Evolutionary conservation across 1,140 invertebrate species (phyloP), one percentile per base, ranked within the genome.

Genomic region (Drosophila sucinea): DNA sequence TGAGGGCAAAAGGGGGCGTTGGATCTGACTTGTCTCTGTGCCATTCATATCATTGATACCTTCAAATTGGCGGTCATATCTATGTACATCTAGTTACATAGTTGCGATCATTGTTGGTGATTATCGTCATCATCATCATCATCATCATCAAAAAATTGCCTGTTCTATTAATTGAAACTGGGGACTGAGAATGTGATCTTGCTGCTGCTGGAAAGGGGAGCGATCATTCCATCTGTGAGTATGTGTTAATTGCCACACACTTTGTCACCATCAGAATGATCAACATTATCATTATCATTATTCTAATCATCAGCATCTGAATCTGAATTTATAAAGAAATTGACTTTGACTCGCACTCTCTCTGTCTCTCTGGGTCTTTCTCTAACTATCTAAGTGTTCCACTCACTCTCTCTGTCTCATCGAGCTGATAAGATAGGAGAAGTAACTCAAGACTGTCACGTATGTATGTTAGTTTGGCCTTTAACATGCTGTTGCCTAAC

Each of bases 161-260:
- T 54, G 30, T 70, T 67, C 63, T 63, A 70, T 72, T 71, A 76
- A 79, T 67, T 69, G 73, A 77, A 69, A 69, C 64, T 61, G 11
- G 6, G 35, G 40, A 70, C 57, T 60, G 66, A 55, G 55, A 68
- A 67, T 38, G 58, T 17, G 41, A 58, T 8, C 29, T 41, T 8
- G 8, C 7, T 17, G n/a, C 11, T 25, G 17, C 17, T 60, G 30
- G 7, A 64, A 60, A 64, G 65, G 57, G 32, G 40, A 65, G 68
- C 55, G 64, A 61, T 61, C 11, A 38, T 38, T 7, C 44, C 38
- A 32, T 71, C 64, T 65, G 68, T 61, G 70, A 78, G 72, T 81
- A 78, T 75, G 81, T 64, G 78, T 64, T 75, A 85, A 81, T 86
- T 79, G 73, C 82, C 73, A 73, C 73, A 73, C 79, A 81, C 82